A percentile compares a stretch with the other conserved stretches of the same genome.
Conservation (phyloP, 2,113 vertebrate genomes). For the Mellivora capensis region DNA sequence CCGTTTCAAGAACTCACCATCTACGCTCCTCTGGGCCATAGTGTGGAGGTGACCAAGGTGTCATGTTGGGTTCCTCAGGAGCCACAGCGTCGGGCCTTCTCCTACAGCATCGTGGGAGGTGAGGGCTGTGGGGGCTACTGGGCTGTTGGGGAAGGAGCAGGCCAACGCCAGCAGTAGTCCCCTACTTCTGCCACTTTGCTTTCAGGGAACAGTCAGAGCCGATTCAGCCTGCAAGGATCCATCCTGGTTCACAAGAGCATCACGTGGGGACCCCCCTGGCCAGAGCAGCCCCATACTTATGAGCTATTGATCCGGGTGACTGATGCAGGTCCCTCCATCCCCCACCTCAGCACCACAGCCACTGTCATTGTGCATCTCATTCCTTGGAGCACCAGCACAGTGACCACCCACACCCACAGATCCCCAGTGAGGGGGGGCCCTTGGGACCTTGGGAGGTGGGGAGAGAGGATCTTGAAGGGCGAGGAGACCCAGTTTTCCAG, state of each 20-base stretch:
- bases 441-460: neutral
- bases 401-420: conserved; percentile 39
- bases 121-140: neutral
- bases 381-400: conserved; percentile 63
- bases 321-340: neutral
- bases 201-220: conserved; percentile 77
- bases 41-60: conserved; percentile 67
- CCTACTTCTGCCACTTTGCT: neutral
- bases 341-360: conserved; percentile 72
- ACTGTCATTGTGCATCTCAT: conserved; percentile 77
- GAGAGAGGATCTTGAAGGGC: neutral
- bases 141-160: neutral
- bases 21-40: neutral
- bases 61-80: conserved; percentile 62
- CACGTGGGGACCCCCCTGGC: neutral
- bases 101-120: conserved; percentile 80
- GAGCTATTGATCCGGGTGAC: conserved; percentile 79
- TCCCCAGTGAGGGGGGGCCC: conserved; percentile 70
- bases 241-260: conserved; percentile 50
- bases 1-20: conserved; percentile 76
- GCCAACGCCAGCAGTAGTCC: neutral
- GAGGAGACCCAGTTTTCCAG: neutral
- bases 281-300: conserved; percentile 51
- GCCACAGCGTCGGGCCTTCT: conserved; percentile 49
- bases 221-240: conserved; percentile 75